A percentile compares a stretch with the other conserved stretches of the same genome.
phyloP scores from a whole-genome alignment of 2,113 vertebrate species.

The Mirza zaza region DNA sequence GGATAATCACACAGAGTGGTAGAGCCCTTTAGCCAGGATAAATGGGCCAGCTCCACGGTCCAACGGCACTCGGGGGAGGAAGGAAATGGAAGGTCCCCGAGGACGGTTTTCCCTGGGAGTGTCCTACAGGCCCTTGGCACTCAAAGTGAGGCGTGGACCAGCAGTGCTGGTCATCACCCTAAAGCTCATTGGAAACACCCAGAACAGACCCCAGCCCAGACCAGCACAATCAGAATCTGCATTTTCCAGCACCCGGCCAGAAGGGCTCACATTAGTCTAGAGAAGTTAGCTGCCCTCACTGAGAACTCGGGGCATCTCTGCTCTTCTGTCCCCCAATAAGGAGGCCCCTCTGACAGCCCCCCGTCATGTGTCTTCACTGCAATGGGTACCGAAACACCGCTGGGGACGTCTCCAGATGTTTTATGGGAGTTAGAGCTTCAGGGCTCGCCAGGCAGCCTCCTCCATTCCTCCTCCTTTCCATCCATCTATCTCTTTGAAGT shows the following conservation, averaged over 20 bases:
- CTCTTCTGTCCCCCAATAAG: no score
- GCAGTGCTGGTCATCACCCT: no score
- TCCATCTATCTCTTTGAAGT: not conserved
- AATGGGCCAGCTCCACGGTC: slow-evolving; percentile 4
- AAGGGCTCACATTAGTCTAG: not conserved
- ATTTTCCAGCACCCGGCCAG: not conserved
- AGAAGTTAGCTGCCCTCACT: not conserved
- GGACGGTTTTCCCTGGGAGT: not conserved
- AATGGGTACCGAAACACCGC: no score
- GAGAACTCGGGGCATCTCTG: accelerated
- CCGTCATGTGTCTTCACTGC: not conserved
- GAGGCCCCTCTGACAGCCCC: no score
- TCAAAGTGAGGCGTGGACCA: not conserved
- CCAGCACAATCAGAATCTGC: no score
- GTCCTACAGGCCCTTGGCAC: not conserved
- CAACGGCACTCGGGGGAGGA: not conserved
- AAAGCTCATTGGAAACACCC: not conserved
- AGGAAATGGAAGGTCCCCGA: not conserved
- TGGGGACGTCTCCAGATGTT: not conserved
- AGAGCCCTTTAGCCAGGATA: slow-evolving; percentile 64
- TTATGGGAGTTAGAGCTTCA: not conserved
- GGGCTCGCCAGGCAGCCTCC: not conserved
- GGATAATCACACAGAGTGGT: slow-evolving; percentile 48
- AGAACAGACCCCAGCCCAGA: not conserved
- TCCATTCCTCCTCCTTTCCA: accelerated